Conservation (phyloP, 2,888 invertebrate genomes). For the Microchrysa polita region DNA sequence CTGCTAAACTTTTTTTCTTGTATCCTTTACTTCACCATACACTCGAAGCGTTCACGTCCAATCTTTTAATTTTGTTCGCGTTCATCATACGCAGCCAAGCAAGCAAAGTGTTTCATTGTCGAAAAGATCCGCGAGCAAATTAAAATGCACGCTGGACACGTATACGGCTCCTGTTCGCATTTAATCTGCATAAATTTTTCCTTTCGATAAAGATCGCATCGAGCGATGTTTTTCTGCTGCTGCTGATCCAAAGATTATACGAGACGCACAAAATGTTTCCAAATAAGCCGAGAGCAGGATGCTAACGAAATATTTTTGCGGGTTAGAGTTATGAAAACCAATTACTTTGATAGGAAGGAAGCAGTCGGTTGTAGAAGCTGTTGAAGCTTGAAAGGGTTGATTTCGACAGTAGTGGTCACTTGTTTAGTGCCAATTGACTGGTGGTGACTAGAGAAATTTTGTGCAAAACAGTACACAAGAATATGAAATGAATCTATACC, state of each 20-base stretch:
- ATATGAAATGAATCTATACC: too few relatives aligned
- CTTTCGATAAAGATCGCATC: conserved; percentile 49
- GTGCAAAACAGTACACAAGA: too few relatives aligned
- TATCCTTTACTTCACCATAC: conserved; percentile 11
- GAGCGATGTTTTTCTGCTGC: conserved; percentile 5
- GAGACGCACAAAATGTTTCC: conserved; percentile 28
- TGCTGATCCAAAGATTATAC: conserved; percentile 23
- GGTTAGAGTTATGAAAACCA: conserved; percentile 49
- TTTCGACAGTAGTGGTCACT: too few relatives aligned
- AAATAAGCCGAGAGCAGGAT: conserved; percentile 25
- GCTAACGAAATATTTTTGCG: conserved; percentile 33
- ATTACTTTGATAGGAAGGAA: conserved; percentile 47
- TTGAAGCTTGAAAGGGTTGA: too few relatives aligned
- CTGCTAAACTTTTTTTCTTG: conserved; percentile 29
- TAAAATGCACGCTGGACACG: conserved; percentile 49
- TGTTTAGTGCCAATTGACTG: too few relatives aligned
- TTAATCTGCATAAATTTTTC: conserved; percentile 51
- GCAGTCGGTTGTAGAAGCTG: background rate
- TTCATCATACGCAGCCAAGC: conserved; percentile 27
- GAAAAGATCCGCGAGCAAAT: conserved; percentile 45
- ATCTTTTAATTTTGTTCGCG: background rate
- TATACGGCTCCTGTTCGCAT: conserved; percentile 50
- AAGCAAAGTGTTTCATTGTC: conserved; percentile 34
- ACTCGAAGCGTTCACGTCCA: too few relatives aligned
- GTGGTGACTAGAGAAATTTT: too few relatives aligned